Evolutionary conservation across 2,113 vertebrate genomes (phyloP).

Genomic region (Salminus brasiliensis): DNA sequence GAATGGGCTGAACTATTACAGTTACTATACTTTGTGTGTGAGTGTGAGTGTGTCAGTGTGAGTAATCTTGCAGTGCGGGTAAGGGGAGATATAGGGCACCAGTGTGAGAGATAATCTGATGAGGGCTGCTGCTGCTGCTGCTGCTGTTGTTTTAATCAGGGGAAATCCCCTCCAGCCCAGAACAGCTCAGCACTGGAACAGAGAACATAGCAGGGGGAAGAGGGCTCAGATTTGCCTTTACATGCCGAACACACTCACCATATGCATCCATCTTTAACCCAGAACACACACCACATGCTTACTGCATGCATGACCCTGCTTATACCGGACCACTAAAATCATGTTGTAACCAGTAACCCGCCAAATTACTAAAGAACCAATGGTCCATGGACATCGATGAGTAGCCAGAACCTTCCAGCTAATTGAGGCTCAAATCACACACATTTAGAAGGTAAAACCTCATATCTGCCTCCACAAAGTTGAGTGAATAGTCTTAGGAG

Average conservation of each 20-base stretch:
- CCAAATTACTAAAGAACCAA: too few species aligned
- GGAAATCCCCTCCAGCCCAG: constrained; percentile 33
- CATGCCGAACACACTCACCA: not conserved
- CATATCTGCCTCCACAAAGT: too few species aligned
- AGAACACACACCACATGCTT: too few species aligned
- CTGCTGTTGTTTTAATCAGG: constrained; percentile 34
- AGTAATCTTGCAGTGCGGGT: constrained; percentile 9
- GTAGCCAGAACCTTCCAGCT: too few species aligned
- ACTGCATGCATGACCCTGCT: not conserved
- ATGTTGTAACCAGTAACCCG: too few species aligned
- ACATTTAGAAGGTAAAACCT: too few species aligned
- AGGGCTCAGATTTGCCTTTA: constrained; percentile 8
- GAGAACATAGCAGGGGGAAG: not conserved
- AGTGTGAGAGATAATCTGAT: constrained; percentile 40
- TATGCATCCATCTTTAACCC: not conserved
- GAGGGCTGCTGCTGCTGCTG: constrained; percentile 4
- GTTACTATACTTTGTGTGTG: too few species aligned
- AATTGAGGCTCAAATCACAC: too few species aligned
- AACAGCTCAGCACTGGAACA: not conserved
- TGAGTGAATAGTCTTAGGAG: too few species aligned
- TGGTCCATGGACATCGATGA: too few species aligned
- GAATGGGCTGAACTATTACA: too few species aligned
- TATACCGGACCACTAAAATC: not conserved
- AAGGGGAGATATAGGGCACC: constrained; percentile 24
- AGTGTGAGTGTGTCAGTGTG: not conserved